These are phyloP conservation scores for Lepilemur septentrionalis DNA, from an alignment of 2,797 vertebrate genomes.

Conservation along the genomic window DNA sequence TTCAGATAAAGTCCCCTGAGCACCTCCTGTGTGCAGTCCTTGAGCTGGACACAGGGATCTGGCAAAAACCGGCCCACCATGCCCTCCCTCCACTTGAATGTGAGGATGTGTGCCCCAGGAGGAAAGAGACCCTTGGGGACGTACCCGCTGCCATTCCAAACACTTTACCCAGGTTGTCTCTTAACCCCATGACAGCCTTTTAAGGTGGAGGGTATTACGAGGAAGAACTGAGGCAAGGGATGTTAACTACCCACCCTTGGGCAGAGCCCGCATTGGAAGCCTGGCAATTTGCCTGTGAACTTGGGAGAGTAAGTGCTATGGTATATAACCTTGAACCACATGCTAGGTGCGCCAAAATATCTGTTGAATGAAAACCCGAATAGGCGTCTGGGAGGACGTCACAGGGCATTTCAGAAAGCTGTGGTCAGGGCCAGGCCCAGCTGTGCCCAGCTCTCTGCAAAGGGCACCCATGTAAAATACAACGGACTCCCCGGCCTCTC, in stretches of 20 bases:
- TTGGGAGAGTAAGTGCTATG: not conserved
- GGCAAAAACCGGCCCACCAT: not conserved
- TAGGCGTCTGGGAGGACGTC: not conserved
- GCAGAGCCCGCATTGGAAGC: not conserved
- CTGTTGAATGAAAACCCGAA: not conserved
- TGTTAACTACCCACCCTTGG: too few species aligned
- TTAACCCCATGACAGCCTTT: not conserved
- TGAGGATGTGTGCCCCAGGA: not conserved
- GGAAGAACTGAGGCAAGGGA: not conserved
- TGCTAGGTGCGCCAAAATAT: not conserved
- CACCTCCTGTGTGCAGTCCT: not conserved
- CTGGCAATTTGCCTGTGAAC: not conserved
- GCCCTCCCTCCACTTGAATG: not conserved
- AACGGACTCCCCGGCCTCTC: not conserved
- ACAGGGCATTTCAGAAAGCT: not conserved
- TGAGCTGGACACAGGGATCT: not conserved
- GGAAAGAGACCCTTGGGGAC: not conserved
- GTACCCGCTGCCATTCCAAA: not conserved
- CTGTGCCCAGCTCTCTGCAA: not conserved
- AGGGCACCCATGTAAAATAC: not conserved
- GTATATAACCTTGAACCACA: not conserved
- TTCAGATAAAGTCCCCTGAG: not conserved
- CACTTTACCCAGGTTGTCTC: not conserved
- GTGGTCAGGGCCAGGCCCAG: rapidly evolving
- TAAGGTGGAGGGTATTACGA: not conserved